Percentiles rank a stretch among this genome's conserved stretches.
Conservation (phyloP, 2,888 invertebrate genomes). For the Spisula subtruncata region DNA sequence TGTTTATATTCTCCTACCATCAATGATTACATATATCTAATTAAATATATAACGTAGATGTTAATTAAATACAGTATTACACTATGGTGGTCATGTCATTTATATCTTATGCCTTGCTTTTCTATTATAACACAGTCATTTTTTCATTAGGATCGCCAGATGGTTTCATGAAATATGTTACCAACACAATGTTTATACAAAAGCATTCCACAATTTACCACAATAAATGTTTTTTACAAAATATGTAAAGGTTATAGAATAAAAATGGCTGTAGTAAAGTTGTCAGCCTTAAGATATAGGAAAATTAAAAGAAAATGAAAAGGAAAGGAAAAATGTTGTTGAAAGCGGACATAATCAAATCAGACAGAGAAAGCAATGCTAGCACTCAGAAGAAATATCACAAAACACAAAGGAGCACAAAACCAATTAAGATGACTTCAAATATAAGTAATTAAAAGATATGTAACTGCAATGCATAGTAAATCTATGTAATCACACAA, state of each 20-base stretch:
- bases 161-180: neutral
- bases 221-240: neutral
- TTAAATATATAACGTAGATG: neutral
- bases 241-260: neutral
- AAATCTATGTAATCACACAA: neutral
- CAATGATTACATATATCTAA: neutral
- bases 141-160: neutral
- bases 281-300: neutral
- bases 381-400: too few species aligned
- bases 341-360: neutral
- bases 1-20: neutral
- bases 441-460: too few species aligned
- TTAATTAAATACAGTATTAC: slow-evolving; percentile 5
- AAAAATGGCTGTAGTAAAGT: neutral
- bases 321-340: neutral
- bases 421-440: too few species aligned
- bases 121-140: neutral
- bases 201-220: neutral
- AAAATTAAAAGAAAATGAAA: neutral
- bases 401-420: too few species aligned
- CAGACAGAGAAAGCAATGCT: too few species aligned
- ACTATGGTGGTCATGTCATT: slow-evolving; percentile 9
- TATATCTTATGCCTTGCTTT: neutral
- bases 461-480: neutral
- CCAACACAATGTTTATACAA: slow-evolving; percentile 3